Conservation (phyloP, 2,797 vertebrate genomes). For the Bovichtus variegatus region DNA sequence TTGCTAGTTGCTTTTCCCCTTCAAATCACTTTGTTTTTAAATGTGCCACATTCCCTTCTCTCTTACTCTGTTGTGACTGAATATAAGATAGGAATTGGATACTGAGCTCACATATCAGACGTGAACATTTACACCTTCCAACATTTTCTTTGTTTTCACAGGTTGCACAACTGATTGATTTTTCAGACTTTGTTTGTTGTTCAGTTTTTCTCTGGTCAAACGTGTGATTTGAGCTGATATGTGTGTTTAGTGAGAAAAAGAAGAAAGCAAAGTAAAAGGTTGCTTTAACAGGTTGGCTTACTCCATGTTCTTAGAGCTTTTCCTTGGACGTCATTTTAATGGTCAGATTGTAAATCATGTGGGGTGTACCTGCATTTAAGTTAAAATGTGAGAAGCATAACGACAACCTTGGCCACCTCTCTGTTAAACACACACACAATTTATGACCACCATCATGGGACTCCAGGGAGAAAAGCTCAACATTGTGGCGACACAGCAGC, state of each 20-base stretch:
- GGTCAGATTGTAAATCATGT: conserved; percentile 64
- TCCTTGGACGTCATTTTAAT: conserved; percentile 52
- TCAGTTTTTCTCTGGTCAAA: conserved; percentile 26
- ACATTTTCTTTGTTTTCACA: conserved; percentile 6
- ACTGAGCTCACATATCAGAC: conserved; percentile 18
- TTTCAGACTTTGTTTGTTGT: conserved; percentile 23
- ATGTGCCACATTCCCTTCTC: neutral
- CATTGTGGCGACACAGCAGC: conserved; percentile 80
- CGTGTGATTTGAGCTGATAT: conserved; percentile 14
- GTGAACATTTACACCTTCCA: conserved; percentile 14
- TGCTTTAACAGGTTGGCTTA: conserved; percentile 33
- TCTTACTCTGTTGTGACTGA: conserved; percentile 3
- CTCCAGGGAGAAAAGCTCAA: conserved; percentile 79
- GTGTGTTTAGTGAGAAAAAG: conserved; percentile 6
- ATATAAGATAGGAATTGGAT: conserved; percentile 3
- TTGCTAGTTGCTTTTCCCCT: conserved; percentile 36
- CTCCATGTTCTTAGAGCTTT: conserved; percentile 39
- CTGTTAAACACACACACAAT: conserved; percentile 54
- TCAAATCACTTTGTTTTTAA: conserved; percentile 32
- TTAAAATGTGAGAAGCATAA: conserved; percentile 60
- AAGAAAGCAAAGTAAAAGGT: conserved; percentile 15
- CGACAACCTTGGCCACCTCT: conserved; percentile 46
- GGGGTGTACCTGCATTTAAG: conserved; percentile 49
- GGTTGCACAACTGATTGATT: conserved; percentile 15
- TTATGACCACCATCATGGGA: conserved; percentile 68